A percentile compares a stretch with the other conserved stretches of the same genome.
These are phyloP conservation scores for Dinoponera quadriceps DNA, from an alignment of 1,140 invertebrate species.

Conservation along the genomic window DNA sequence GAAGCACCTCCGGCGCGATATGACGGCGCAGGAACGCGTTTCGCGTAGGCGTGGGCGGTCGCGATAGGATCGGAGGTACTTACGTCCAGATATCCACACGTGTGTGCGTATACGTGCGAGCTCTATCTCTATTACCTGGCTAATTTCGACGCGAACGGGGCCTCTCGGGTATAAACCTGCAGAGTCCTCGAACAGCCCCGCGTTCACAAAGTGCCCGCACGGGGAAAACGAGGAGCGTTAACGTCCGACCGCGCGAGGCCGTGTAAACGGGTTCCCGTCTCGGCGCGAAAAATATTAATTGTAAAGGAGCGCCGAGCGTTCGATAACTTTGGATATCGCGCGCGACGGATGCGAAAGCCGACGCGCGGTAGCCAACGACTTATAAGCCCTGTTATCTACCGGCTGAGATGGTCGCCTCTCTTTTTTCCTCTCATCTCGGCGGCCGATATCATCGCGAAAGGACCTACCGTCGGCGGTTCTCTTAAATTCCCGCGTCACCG, in stretches of 20 bases:
- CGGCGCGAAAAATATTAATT: conserved; percentile 51
- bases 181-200: conserved; percentile 18
- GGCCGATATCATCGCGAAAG: neutral
- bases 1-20: conserved; percentile 46
- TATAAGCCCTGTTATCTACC: conserved; percentile 17
- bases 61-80: conserved; percentile 53
- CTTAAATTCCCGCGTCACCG: neutral
- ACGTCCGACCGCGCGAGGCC: neutral
- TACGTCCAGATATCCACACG: conserved; percentile 34
- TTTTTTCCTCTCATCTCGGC: conserved; percentile 30
- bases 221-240: neutral
- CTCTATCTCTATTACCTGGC: conserved; percentile 68
- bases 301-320: conserved; percentile 24
- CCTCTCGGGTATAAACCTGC: conserved; percentile 9
- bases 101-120: conserved; percentile 10
- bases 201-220: conserved; percentile 34
- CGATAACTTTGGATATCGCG: conserved; percentile 61
- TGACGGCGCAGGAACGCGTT: conserved; percentile 44
- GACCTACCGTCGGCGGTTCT: neutral
- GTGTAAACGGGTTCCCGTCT: neutral
- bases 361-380: conserved; percentile 43
- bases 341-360: conserved; percentile 53
- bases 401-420: conserved; percentile 27
- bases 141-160: conserved; percentile 52
- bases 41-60: conserved; percentile 53